Percentiles rank a stretch among this genome's conserved stretches.
These are phyloP conservation scores for Temnothorax curvispinosus DNA, from an alignment of 1,140 invertebrate genomes.

Conservation along the genomic window DNA sequence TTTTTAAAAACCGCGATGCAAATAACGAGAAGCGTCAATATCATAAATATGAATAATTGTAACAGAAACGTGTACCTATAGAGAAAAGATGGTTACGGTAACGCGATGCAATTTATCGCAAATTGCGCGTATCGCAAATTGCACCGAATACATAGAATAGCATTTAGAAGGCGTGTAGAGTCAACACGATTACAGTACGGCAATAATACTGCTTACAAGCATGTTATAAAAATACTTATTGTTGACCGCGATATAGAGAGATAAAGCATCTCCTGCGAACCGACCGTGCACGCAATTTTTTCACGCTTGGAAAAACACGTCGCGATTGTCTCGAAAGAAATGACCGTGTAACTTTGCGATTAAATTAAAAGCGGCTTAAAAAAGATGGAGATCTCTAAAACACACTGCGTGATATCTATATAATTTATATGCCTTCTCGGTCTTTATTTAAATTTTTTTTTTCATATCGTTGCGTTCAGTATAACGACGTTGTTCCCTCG, in stretches of 20 bases:
- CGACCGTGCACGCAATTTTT: constrained; percentile 32
- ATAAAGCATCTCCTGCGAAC: constrained; percentile 14
- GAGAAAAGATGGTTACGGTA: constrained; percentile 25
- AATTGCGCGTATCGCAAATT: constrained; percentile 60
- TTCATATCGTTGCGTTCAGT: not conserved
- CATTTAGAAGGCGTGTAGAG: not conserved
- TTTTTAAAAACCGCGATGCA: not conserved
- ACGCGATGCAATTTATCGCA: constrained; percentile 47
- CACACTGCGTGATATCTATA: not conserved
- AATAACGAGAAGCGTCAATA: not conserved
- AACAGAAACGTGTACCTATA: not conserved
- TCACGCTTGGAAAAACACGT: constrained; percentile 39
- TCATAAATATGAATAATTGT: constrained; percentile 19
- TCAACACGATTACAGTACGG: constrained; percentile 2
- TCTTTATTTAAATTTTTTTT: constrained; percentile 20
- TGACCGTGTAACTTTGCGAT: constrained; percentile 28
- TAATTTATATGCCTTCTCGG: not conserved
- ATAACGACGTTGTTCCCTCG: not conserved
- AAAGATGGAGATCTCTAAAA: constrained; percentile 15
- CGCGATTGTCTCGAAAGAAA: constrained; percentile 47
- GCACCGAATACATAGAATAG: constrained; percentile 36
- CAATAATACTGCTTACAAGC: not conserved
- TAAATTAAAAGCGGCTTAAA: constrained; percentile 31
- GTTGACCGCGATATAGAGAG: constrained; percentile 6
- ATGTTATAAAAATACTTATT: constrained; percentile 32